phyloP scores from a whole-genome alignment of 1,140 invertebrate genomes.

The Bombus sibiricus region DNA sequence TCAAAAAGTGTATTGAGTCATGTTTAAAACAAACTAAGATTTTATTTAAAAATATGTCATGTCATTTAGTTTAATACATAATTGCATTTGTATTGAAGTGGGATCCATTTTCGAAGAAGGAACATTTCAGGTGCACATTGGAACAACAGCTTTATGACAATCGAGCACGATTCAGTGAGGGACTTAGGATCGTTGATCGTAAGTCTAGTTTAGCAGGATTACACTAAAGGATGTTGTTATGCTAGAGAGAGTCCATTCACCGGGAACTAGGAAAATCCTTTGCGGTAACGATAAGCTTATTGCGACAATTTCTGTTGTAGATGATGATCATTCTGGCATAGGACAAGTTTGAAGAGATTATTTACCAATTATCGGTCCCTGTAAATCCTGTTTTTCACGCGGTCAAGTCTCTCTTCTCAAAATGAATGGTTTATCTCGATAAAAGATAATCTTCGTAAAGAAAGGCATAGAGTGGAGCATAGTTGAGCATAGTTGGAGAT shows the following conservation, averaged over 20 bases:
- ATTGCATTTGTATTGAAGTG: background rate
- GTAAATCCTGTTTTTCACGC: constrained; percentile 26
- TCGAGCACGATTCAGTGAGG: too few species aligned
- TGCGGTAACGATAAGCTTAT: constrained; percentile 24
- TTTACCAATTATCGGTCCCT: constrained; percentile 23
- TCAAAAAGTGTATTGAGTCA: background rate
- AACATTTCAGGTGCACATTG: background rate
- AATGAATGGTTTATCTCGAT: constrained; percentile 4
- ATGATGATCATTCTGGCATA: background rate
- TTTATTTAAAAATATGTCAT: background rate
- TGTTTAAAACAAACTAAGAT: background rate
- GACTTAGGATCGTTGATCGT: background rate
- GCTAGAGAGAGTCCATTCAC: background rate
- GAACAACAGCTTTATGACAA: background rate
- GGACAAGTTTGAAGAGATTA: constrained; percentile 35
- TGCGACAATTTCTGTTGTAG: constrained; percentile 15
- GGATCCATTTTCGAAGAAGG: background rate
- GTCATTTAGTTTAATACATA: background rate
- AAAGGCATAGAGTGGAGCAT: background rate
- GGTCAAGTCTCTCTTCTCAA: background rate
- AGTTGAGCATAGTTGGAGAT: background rate
- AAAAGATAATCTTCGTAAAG: background rate
- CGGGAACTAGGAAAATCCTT: constrained; percentile 3
- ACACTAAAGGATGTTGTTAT: background rate
- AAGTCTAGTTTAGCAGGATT: constrained; percentile 26